Evolutionary conservation across 1,140 invertebrate species (phyloP).

Genomic region (Drosophila guanche): DNA sequence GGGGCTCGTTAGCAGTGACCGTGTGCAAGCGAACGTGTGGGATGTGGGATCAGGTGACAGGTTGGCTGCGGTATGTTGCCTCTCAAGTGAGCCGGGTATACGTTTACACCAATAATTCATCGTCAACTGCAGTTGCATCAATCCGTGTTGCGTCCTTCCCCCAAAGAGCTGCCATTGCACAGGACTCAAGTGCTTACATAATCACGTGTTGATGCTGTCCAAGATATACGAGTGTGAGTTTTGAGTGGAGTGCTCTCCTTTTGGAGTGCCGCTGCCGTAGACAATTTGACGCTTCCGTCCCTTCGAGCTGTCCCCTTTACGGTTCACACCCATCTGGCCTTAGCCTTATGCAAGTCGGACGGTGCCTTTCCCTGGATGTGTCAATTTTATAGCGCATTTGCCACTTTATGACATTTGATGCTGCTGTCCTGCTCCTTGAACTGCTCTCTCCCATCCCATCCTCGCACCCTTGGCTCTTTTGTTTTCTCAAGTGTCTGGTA

Average conservation of each 20-base stretch:
- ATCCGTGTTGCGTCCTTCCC: conserved; percentile 67
- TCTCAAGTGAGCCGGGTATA: conserved; percentile 73
- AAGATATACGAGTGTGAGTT: conserved; percentile 7
- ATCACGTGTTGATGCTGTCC: conserved; percentile 57
- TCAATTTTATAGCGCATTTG: conserved; percentile 74
- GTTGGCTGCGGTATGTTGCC: conserved; percentile 70
- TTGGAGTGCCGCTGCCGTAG: conserved; percentile 56
- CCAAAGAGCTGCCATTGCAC: conserved; percentile 21
- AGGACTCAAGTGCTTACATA: conserved; percentile 62
- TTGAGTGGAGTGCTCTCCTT: conserved; percentile 26
- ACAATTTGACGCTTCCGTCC: conserved; percentile 81
- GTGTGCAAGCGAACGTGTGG: conserved; percentile 52
- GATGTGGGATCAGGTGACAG: conserved; percentile 71
- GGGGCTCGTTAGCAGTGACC: conserved; percentile 4
- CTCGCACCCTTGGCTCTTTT: conserved; percentile 41
- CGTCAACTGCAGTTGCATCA: conserved; percentile 73
- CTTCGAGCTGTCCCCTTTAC: conserved; percentile 1
- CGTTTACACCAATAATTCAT: conserved; percentile 78
- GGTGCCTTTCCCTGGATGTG: conserved; percentile 55
- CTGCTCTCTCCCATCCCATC: conserved; percentile 11
- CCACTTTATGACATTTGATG: conserved; percentile 69
- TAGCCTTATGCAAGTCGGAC: conserved; percentile 51
- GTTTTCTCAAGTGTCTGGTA: conserved; percentile 73
- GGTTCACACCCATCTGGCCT: conserved; percentile 59
- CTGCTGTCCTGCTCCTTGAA: conserved; percentile 9